Evolutionary conservation across 2,888 invertebrate genomes (phyloP).

Genomic region (Tiliacea aurago): DNA sequence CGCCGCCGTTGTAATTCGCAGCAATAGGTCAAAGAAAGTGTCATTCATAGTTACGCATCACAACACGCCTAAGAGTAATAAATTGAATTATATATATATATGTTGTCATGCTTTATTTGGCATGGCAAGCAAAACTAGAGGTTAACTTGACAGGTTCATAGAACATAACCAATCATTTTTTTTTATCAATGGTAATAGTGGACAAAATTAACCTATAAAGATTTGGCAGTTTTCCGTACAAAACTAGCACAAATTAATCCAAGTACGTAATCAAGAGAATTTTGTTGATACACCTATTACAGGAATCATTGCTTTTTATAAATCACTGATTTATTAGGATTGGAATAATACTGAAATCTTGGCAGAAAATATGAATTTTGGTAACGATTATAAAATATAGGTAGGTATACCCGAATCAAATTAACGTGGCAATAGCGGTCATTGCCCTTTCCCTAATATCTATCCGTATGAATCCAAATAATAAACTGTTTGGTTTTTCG

Average conservation of each 20-base stretch:
- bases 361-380: background rate
- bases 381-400: background rate
- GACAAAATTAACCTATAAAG: background rate
- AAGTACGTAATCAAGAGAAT: background rate
- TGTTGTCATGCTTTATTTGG: conserved; percentile 25
- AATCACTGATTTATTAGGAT: background rate
- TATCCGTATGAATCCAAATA: too few species aligned
- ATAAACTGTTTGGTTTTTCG: too few species aligned
- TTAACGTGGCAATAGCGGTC: too few species aligned
- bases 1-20: conserved; percentile 25
- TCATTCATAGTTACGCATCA: conserved; percentile 44
- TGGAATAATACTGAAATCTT: background rate
- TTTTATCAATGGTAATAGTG: background rate
- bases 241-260: background rate
- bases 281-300: background rate
- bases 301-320: background rate
- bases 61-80: conserved; percentile 60
- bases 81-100: conserved; percentile 40
- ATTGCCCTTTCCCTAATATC: too few species aligned
- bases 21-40: conserved; percentile 65
- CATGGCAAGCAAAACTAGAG: conserved; percentile 8
- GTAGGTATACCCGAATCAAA: too few species aligned
- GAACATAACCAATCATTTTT: background rate
- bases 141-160: background rate
- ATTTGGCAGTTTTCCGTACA: background rate